Percentiles rank a stretch among this genome's conserved stretches.
These are phyloP conservation scores for Rhinichthys osculus DNA, from an alignment of 2,797 vertebrate species.

Conservation along the genomic window DNA sequence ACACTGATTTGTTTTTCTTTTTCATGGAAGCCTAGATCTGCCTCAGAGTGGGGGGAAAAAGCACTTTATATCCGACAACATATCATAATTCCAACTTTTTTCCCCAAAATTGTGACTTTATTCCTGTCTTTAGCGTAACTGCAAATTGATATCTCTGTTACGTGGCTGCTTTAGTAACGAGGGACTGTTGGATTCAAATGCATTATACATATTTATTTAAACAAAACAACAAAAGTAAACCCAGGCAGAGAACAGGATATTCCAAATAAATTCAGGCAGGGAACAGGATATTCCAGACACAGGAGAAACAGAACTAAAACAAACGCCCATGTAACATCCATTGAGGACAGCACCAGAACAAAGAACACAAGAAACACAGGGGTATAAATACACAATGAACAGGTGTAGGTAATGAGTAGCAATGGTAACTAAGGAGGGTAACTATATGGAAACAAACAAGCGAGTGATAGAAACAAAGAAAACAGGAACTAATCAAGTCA, in stretches of 20 bases:
- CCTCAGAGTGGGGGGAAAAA: background rate
- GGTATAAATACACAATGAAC: background rate
- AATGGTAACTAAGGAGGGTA: background rate
- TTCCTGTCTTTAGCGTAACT: background rate
- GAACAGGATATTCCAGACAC: background rate
- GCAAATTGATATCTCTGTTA: background rate
- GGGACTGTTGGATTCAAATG: background rate
- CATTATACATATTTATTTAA: background rate
- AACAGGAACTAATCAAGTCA: background rate
- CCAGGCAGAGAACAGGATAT: background rate
- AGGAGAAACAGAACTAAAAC: background rate
- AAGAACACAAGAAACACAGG: background rate
- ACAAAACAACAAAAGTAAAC: background rate
- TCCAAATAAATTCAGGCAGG: background rate
- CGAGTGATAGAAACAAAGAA: background rate
- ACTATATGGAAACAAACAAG: background rate
- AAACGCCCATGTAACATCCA: fast-evolving
- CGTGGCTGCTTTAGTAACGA: background rate
- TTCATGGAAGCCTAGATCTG: background rate
- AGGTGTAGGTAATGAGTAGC: background rate
- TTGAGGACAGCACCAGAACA: background rate
- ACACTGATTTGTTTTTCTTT: too few species aligned
- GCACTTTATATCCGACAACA: background rate
- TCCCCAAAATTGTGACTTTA: background rate
- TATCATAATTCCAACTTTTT: too few species aligned